phyloP scores from a whole-genome alignment of 1,140 invertebrate species.

The Drosophila burlai region DNA sequence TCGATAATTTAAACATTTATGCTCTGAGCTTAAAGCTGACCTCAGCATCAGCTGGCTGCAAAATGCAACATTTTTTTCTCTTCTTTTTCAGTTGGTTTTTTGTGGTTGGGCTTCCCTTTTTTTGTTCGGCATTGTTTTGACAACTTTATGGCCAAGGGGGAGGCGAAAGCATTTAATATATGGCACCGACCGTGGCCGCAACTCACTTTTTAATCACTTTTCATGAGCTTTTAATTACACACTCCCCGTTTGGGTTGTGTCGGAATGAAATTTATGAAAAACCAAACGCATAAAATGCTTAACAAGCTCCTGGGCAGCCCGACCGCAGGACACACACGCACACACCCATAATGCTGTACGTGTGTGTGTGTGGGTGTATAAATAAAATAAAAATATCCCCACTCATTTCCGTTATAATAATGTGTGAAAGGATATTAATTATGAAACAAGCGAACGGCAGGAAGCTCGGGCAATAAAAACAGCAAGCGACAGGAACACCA shows the following conservation, averaged over 20 bases:
- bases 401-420: conserved; percentile 80
- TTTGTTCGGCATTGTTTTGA: conserved; percentile 66
- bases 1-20: neutral
- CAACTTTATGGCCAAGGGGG: conserved; percentile 60
- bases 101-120: neutral
- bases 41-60: conserved; percentile 27
- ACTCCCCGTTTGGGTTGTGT: conserved; percentile 41
- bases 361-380: conserved; percentile 1
- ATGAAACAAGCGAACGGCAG: conserved; percentile 79
- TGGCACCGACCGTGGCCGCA: conserved; percentile 58
- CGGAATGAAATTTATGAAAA: conserved; percentile 67
- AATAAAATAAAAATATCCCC: conserved; percentile 44
- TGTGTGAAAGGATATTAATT: conserved; percentile 84
- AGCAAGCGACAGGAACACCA: conserved; percentile 76
- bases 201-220: conserved; percentile 82
- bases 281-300: conserved; percentile 70
- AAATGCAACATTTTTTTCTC: conserved; percentile 24
- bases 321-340: conserved; percentile 30
- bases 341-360: neutral
- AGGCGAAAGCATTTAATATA: conserved; percentile 68
- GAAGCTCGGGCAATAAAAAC: conserved; percentile 78
- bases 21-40: conserved; percentile 14
- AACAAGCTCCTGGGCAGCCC: conserved; percentile 56
- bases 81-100: neutral
- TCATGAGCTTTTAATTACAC: conserved; percentile 81